Evolutionary conservation across 2,797 vertebrate genomes (phyloP).

Genomic region (Cuculus canorus): DNA sequence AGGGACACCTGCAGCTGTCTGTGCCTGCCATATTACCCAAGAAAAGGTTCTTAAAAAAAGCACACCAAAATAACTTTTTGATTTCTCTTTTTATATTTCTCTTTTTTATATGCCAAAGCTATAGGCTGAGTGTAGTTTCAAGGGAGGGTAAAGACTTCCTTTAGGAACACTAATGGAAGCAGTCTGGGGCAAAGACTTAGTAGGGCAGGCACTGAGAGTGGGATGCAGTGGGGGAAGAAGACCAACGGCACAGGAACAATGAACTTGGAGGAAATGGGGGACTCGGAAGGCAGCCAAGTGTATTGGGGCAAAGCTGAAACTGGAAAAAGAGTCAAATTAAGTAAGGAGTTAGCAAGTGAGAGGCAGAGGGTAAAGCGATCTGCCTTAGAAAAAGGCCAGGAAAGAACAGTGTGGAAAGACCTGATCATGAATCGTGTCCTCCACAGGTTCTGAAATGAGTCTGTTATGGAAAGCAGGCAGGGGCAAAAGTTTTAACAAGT

Average conservation of each 20-base stretch:
- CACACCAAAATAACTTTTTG: not conserved
- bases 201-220: not conserved
- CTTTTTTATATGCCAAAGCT: not conserved
- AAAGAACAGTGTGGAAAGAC: not conserved
- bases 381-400: not conserved
- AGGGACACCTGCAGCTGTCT: slow-evolving; percentile 24
- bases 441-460: not conserved
- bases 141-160: not conserved
- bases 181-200: not conserved
- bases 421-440: not conserved
- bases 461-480: not conserved
- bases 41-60: not conserved
- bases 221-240: not conserved
- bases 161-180: not conserved
- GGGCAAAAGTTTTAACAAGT: not conserved
- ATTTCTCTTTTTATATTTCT: not conserved
- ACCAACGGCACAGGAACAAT: not conserved
- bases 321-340: not conserved
- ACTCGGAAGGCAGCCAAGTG: not conserved
- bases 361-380: not conserved
- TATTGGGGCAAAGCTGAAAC: not conserved
- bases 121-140: not conserved
- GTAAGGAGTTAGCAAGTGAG: not conserved
- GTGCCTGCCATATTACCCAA: not conserved
- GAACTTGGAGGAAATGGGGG: not conserved